Evolutionary conservation across 92 coral and sea anemone species (phyloP), one percentile per base, ranked within the genome.

Genomic region (Nematostella vectensis): DNA sequence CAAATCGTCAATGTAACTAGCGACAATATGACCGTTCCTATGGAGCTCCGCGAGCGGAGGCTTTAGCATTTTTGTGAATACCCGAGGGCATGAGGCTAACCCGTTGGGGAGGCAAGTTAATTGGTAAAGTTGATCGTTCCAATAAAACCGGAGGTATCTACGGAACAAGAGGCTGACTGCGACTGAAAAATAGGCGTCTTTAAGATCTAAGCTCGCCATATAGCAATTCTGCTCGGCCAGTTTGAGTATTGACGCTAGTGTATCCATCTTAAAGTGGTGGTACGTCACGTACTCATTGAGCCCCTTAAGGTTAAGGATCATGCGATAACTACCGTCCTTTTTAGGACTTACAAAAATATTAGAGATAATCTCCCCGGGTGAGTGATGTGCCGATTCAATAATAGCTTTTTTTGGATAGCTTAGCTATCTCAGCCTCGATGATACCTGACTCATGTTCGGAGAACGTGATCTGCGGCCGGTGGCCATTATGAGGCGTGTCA

Each of bases 101-200:
- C 77, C 69, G 38, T 70, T 70, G n/a, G n/a, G 17, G 72, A 64
- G 49, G 55, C 37, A 20, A n/a, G n/a, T n/a, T n/a, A 63, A 66
- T 18, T 51, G 37, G 30, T 31, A 66, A 12, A 66, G 16, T 16
- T 18, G 29, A 13, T 20, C 45, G 29, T 50, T 31, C 60, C 70
- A 64, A 37, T 29, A 19, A 51, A 51, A 64, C 4, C 61, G 43
- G 4, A 64, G 55, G 55, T 69, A 69, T 53, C 48, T 47, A 21
- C 49, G 55, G 43, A 45, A 28, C 4, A 13, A 0, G 3, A 11
- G 1, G 36, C 27, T 11, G 10, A 61, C 44, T 3, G 68, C 43
- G 13, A 61, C 68, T 3, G 66, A 33, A 48, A 21, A 59, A 26
- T 59, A 59, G 15, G 66, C 66, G 20, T 63, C 70, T 21, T 53